Evolutionary conservation across 1,140 invertebrate species (phyloP), one percentile per base, ranked within the genome.

Genomic region (Heliconius melpomene): DNA sequence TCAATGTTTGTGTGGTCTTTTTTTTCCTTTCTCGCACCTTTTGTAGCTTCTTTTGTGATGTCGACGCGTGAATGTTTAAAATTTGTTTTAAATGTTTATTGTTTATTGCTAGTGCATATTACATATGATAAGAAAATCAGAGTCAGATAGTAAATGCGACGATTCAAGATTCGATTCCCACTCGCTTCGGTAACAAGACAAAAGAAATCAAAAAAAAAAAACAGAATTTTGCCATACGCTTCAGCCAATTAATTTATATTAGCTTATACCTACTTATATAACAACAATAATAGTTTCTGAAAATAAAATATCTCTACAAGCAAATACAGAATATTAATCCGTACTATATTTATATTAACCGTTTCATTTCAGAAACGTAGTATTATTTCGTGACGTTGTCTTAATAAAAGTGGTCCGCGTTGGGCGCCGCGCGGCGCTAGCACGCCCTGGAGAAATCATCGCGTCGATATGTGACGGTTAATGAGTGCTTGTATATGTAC

Each of bases 371-470:
- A 57, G 54, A 57, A 57, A 57, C 9, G 29, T 74, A 57, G 76
- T 72, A 13, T 66, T 1, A 40, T 79, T 88, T 74, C 36, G 75
- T 78, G 81, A 85, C 84, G 75, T n/a, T 52, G 77, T 83, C 77
- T 82, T 82, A 86, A 87, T 88, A 90, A 90, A 89, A 87, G 87
- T 83, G 84, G 81, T 72, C 78, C 82, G 78, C 75, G 84, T 84
- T 83, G 84, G 86, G 82, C 87, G 85, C 83, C 86, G 82, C 87
- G 85, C 83, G 85, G 89, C 89, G 85, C 83, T 82, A 86, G 89
- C 85, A 90, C 83, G 89, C 86, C 90, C 90, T 83, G 84, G 90
- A 91, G 88, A 91, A 90, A 91, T 91, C 89, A 91, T 85, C 77
- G 82, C 78, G 87, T 84, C 88, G 85, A 90, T 91, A 88, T 91